A percentile compares a stretch with the other conserved stretches of the same genome.
phyloP scores from a whole-genome alignment of 2,888 invertebrate species.

The Oligia latruncula region DNA sequence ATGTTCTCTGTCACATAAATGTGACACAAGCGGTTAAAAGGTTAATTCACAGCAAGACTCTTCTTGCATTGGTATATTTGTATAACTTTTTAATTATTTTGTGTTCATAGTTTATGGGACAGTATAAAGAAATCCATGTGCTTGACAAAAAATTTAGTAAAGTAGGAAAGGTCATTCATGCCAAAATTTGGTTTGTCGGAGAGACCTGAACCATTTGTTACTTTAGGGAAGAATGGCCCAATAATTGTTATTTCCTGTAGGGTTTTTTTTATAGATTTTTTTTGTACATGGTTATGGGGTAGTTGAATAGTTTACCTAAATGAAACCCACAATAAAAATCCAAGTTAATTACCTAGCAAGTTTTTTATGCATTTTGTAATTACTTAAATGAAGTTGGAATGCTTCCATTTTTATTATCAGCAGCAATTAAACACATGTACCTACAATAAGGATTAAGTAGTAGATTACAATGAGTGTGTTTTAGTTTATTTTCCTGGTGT shows the following conservation, averaged over 20 bases:
- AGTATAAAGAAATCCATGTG: too few relatives aligned
- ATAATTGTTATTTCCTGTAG: not conserved
- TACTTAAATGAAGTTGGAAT: slow-evolving; percentile 1
- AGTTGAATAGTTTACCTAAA: not conserved
- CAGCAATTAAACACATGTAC: slow-evolving; percentile 10
- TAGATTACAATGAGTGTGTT: slow-evolving; percentile 1
- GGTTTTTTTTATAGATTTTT: not conserved
- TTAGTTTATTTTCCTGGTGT: slow-evolving; percentile 1
- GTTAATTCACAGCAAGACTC: not conserved
- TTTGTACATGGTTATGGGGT: not conserved
- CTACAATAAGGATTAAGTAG: not conserved
- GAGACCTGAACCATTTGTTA: not conserved
- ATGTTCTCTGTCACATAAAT: too few relatives aligned
- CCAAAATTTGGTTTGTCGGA: not conserved
- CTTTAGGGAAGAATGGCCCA: not conserved
- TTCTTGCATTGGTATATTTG: not conserved
- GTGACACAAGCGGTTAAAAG: too few relatives aligned
- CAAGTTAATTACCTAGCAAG: slow-evolving; percentile 5
- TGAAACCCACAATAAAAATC: not conserved
- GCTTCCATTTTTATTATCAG: slow-evolving; percentile 41
- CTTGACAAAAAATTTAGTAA: not conserved
- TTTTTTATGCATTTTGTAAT: slow-evolving; percentile 21
- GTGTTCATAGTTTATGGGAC: not conserved
- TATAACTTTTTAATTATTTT: not conserved
- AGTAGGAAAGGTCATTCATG: not conserved